Evolutionary conservation across 1,140 invertebrate species (phyloP).

Genomic region (Ips typographus): DNA sequence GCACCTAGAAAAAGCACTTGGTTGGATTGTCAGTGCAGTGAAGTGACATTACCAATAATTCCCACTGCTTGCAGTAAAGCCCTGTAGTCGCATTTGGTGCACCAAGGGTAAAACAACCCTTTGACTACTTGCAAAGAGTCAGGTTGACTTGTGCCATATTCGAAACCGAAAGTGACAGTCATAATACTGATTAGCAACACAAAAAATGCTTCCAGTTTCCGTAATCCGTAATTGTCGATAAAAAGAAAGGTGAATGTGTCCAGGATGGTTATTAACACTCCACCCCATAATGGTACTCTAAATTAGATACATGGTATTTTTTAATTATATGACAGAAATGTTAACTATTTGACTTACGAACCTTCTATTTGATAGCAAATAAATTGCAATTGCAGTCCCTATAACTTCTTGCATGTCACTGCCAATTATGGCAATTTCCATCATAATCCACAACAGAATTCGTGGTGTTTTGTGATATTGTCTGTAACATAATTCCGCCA

Average conservation of each 20-base stretch:
- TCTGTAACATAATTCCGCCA: constrained; percentile 79
- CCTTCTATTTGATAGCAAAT: constrained; percentile 79
- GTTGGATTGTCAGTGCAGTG: background rate
- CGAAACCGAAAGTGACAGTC: constrained; percentile 89
- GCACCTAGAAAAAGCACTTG: constrained; percentile 54
- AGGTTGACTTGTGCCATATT: constrained; percentile 76
- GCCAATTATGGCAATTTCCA: constrained; percentile 92
- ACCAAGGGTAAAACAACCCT: constrained; percentile 85
- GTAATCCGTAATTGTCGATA: constrained; percentile 86
- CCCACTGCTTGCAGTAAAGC: constrained; percentile 82
- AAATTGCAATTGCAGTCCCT: constrained; percentile 87
- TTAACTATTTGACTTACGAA: background rate
- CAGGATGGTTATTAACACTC: constrained; percentile 85
- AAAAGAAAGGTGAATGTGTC: constrained; percentile 93
- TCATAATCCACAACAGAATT: constrained; percentile 87
- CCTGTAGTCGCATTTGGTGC: constrained; percentile 66
- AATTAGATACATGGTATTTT: constrained; percentile 41
- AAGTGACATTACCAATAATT: constrained; percentile 65
- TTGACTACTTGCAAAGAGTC: constrained; percentile 70
- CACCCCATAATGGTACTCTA: constrained; percentile 82
- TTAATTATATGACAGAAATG: background rate
- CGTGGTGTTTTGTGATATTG: constrained; percentile 78
- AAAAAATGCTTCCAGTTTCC: constrained; percentile 89
- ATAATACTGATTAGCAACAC: constrained; percentile 81
- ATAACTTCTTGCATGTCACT: constrained; percentile 94